These are phyloP conservation scores for Chesias legatella DNA, from an alignment of 2,888 invertebrate genomes.

Conservation along the genomic window DNA sequence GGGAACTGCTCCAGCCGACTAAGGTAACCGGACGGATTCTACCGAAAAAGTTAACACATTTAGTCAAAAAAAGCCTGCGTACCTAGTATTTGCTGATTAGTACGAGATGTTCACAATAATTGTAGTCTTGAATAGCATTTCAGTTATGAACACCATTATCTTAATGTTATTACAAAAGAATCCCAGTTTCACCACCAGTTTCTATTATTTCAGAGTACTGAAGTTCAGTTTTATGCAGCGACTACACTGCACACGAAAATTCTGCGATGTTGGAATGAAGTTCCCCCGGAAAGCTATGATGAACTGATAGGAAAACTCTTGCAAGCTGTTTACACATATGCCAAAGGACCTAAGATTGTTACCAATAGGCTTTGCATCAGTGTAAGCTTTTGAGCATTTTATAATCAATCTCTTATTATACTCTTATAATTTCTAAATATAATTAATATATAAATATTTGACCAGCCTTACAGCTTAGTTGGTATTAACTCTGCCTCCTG, in stretches of 20 bases:
- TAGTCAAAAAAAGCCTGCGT: no score
- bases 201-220: constrained; percentile 82
- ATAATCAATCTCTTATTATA: no score
- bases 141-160: no score
- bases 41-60: not conserved
- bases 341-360: constrained; percentile 91
- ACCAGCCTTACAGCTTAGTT: no score
- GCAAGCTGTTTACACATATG: constrained; percentile 87
- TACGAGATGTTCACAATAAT: no score
- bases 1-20: constrained; percentile 90
- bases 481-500: no score
- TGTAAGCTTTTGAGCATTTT: constrained; percentile 80
- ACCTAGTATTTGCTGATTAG: no score
- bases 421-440: no score
- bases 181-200: not conserved
- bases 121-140: no score
- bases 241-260: constrained; percentile 94
- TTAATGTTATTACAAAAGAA: not conserved
- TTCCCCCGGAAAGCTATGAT: constrained; percentile 89
- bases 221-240: constrained; percentile 96
- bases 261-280: constrained; percentile 92
- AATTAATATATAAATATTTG: no score
- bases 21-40: constrained; percentile 80
- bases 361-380: constrained; percentile 92
- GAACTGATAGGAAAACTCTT: constrained; percentile 88